Evolutionary conservation across 2,888 invertebrate genomes (phyloP).

Genomic region (Euproctis similis): DNA sequence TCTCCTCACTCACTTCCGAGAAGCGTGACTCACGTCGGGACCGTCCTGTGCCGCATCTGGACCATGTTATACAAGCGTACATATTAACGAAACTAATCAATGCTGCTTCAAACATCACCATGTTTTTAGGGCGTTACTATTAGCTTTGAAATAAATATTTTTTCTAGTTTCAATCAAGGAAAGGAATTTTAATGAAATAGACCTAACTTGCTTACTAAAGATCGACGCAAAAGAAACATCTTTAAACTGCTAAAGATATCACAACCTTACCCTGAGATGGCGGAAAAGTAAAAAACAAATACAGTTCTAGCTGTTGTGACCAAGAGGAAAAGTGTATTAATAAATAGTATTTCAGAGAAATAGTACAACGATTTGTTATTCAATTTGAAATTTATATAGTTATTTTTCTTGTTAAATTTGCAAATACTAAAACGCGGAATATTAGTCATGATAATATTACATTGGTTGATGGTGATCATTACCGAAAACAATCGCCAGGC

Average conservation of each 20-base stretch:
- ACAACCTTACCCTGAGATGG: too few species aligned
- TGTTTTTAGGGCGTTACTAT: constrained; percentile 18
- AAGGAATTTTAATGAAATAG: too few species aligned
- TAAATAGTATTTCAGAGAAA: constrained; percentile 12
- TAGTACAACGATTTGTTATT: constrained; percentile 1
- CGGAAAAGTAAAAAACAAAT: too few species aligned
- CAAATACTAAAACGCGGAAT: constrained; percentile 9
- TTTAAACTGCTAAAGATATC: too few species aligned
- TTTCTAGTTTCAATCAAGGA: too few species aligned
- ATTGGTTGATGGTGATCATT: too few species aligned
- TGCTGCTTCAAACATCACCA: constrained; percentile 14
- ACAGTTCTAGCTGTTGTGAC: too few species aligned
- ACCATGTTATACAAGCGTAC: constrained; percentile 35
- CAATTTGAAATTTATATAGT: constrained; percentile 1
- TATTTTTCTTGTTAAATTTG: constrained; percentile 10
- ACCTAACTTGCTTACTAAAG: too few species aligned
- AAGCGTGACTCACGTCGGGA: constrained; percentile 63
- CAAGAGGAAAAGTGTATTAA: constrained; percentile 14
- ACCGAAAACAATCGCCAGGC: constrained; percentile 15
- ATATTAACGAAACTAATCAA: constrained; percentile 23
- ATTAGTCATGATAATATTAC: constrained; percentile 24
- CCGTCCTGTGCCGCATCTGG: constrained; percentile 64
- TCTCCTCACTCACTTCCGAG: constrained; percentile 67
- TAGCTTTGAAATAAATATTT: too few species aligned
- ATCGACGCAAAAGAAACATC: too few species aligned